Conservation (phyloP, 2,888 invertebrate species). For the Synanthedon formicaeformis region DNA sequence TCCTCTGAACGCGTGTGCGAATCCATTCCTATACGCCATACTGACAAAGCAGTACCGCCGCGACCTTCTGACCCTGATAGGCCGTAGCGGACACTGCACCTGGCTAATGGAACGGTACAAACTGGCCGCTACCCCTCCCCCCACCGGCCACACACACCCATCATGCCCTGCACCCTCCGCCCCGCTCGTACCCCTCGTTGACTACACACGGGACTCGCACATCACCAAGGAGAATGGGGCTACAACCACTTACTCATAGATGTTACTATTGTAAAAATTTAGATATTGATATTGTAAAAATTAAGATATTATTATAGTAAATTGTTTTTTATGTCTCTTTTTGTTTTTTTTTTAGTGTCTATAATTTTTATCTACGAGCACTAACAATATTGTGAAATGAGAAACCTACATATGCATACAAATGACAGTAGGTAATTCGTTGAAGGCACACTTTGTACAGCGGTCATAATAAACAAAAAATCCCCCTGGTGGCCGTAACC, state of each 20-base stretch:
- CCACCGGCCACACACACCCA: constrained; percentile 52
- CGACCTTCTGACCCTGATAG: constrained; percentile 77
- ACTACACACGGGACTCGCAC: constrained; percentile 42
- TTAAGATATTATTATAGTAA: constrained; percentile 34
- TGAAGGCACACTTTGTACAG: too few species aligned
- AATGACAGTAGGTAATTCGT: too few species aligned
- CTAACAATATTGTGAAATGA: too few species aligned
- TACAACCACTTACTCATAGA: constrained; percentile 13
- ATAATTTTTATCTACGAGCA: too few species aligned
- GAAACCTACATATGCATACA: too few species aligned
- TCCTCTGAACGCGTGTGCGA: constrained; percentile 91
- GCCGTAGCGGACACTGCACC: constrained; percentile 68
- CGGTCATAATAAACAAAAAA: too few species aligned
- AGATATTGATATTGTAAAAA: constrained; percentile 34
- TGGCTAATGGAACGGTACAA: constrained; percentile 57
- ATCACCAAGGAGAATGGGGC: constrained; percentile 45
- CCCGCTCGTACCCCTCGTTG: constrained; percentile 42
- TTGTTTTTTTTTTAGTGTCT: background rate
- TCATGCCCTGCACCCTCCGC: constrained; percentile 31
- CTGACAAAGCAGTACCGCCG: constrained; percentile 87
- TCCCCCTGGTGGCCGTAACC: too few species aligned
- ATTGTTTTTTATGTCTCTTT: constrained; percentile 19
- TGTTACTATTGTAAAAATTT: constrained; percentile 32
- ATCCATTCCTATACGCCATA: constrained; percentile 93
- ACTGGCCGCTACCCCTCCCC: constrained; percentile 49